Base-by-base conservation (phyloP, 2,888 invertebrate species). In the Calameuta pallipes region DNA sequence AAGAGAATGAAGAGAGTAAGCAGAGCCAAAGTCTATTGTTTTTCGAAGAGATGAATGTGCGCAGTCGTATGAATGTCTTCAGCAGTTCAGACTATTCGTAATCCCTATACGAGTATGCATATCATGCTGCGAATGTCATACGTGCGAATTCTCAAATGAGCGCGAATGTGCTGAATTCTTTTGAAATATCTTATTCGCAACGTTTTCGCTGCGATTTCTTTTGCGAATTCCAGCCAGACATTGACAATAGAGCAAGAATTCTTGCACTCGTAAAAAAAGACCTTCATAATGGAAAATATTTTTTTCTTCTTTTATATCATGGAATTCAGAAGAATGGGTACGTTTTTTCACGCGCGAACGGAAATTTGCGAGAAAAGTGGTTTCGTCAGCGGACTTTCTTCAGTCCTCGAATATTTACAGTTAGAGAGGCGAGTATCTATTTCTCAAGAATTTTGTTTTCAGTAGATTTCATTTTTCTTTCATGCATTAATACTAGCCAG, bases 1-100 rank as follows among this genome's bases (percentile, higher is more conserved):
- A 41, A 69, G 68, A n/a, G 34, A 13, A 56, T 31, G 37, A 74
- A 76, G 56, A 69, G 35, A 30, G 30, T 36, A 75, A 31, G 76
- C 68, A 33, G 31, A 77, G 36, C 30, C 15, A 71, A 36, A 74
- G 71, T 73, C 75, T 80, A 87, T 87, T 87, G 87, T 87, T 83
- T 83, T 69, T 69, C 79, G 76, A 56, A 23, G 56, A 83, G 79
- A 83, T 83, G 86, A 87, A 86, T 82, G 85, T 83, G 78, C 80
- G 80, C 82, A 79, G 76, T 74, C 78, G 78, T 81, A 80, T 80
- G 78, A 79, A 79, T 73, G 75, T 23, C 23, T 56, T 56, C 56
- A 56, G 9, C 23, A 23, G 23, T 56, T 23, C 56, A 56, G 23
- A 23, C 23, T 56, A 4, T 56, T 23, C 23, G 6, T 1, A 2